phyloP scores from a whole-genome alignment of 2,888 invertebrate species.

The Euclidia mi region DNA sequence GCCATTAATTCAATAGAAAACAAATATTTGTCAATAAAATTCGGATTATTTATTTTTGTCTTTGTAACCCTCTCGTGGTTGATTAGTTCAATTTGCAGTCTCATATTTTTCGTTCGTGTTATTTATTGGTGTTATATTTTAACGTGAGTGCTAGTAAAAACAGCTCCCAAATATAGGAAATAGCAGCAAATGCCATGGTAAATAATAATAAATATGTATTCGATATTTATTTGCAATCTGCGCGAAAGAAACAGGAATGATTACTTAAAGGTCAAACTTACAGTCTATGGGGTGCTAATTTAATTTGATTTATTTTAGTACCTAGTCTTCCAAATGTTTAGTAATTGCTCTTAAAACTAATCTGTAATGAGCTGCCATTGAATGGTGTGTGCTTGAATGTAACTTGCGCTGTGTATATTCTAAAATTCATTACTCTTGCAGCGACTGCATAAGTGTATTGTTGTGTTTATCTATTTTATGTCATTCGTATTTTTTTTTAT shows the following conservation, averaged over 20 bases:
- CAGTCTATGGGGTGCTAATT: slow-evolving; percentile 27
- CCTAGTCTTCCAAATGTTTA: background rate
- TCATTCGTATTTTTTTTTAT: slow-evolving; percentile 34
- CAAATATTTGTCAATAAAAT: too few species aligned
- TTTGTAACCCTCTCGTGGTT: background rate
- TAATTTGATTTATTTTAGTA: slow-evolving; percentile 20
- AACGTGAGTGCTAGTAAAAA: background rate
- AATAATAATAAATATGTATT: background rate
- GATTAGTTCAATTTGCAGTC: background rate
- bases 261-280: slow-evolving; percentile 41
- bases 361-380: background rate
- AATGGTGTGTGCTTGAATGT: background rate
- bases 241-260: slow-evolving; percentile 20
- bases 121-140: too few species aligned
- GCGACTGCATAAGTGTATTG: background rate
- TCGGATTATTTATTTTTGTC: too few species aligned
- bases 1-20: too few species aligned
- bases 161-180: background rate
- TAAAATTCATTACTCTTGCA: background rate
- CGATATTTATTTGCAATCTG: background rate
- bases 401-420: background rate
- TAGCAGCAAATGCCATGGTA: slow-evolving; percentile 25
- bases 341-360: background rate
- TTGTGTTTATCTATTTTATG: slow-evolving; percentile 6
- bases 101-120: background rate